Evolutionary conservation across 2,888 invertebrate genomes (phyloP).

Genomic region (Caenorhabditis sp.): DNA sequence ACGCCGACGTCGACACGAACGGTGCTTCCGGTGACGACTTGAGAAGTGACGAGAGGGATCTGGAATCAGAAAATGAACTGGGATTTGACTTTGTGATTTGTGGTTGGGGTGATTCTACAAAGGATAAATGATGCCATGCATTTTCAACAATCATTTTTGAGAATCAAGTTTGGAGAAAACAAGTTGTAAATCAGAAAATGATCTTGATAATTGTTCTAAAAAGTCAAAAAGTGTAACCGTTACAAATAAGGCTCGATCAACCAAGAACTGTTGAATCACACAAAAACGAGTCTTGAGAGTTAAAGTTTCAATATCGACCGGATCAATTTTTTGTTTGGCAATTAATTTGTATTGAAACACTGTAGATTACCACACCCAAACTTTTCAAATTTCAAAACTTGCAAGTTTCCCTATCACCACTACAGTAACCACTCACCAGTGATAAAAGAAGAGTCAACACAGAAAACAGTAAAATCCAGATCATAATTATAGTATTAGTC

Average conservation of each 20-base stretch:
- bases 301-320: too few relatives aligned
- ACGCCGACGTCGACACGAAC: slow-evolving; percentile 64
- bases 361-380: too few relatives aligned
- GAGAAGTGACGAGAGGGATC: slow-evolving; percentile 19
- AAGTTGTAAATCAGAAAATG: too few relatives aligned
- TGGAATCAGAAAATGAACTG: slow-evolving; percentile 8
- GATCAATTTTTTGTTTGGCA: too few relatives aligned
- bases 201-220: too few relatives aligned
- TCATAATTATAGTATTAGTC: slow-evolving; percentile 2
- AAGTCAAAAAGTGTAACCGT: too few relatives aligned
- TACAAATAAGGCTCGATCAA: too few relatives aligned
- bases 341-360: too few relatives aligned
- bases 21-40: slow-evolving; percentile 37
- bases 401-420: not conserved
- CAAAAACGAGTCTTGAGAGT: too few relatives aligned
- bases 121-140: not conserved
- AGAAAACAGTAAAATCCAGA: not conserved
- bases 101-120: not conserved
- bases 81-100: not conserved
- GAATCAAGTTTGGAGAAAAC: too few relatives aligned
- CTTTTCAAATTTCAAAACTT: not conserved
- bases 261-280: too few relatives aligned
- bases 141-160: not conserved
- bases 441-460: not conserved
- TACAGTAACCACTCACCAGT: slow-evolving; percentile 41